Percentiles rank a stretch among this genome's conserved stretches.
Evolutionary conservation across 1,140 invertebrate genomes (phyloP).

Genomic region (Reticulitermes speratus): DNA sequence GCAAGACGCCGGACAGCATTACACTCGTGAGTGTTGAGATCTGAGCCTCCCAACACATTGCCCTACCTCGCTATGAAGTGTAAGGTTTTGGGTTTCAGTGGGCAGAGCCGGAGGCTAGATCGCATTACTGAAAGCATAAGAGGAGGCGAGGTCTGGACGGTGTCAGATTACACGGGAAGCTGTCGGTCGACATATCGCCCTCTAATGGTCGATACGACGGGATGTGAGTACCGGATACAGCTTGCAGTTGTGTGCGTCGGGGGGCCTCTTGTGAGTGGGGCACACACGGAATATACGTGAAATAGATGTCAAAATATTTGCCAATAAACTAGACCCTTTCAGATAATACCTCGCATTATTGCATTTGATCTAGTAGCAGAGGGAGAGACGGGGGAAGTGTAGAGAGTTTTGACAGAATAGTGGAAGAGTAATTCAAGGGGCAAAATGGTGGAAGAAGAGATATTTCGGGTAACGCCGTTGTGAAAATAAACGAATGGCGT

Average conservation of each 20-base stretch:
- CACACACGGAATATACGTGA: not conserved
- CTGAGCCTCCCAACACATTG: not conserved
- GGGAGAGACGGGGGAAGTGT: no score
- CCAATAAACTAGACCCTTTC: no score
- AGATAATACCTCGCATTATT: no score
- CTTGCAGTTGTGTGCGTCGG: no score
- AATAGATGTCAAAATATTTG: not conserved
- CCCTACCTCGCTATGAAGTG: not conserved
- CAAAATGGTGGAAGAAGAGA: no score
- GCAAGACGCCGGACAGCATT: no score
- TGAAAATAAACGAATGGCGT: no score
- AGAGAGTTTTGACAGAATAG: no score
- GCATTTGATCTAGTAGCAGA: no score
- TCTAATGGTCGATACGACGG: not conserved
- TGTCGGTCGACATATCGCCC: not conserved
- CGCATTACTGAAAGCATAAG: not conserved
- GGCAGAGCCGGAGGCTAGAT: not conserved
- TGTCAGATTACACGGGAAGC: conserved; percentile 3
- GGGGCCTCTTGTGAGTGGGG: not conserved
- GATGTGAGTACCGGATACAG: not conserved
- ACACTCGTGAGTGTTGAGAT: not conserved
- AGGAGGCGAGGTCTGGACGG: not conserved
- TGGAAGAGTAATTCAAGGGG: no score
- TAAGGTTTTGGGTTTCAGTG: not conserved
- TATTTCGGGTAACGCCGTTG: no score